phyloP scores from a whole-genome alignment of 2,888 invertebrate species.

The Notodonta dromedarius region DNA sequence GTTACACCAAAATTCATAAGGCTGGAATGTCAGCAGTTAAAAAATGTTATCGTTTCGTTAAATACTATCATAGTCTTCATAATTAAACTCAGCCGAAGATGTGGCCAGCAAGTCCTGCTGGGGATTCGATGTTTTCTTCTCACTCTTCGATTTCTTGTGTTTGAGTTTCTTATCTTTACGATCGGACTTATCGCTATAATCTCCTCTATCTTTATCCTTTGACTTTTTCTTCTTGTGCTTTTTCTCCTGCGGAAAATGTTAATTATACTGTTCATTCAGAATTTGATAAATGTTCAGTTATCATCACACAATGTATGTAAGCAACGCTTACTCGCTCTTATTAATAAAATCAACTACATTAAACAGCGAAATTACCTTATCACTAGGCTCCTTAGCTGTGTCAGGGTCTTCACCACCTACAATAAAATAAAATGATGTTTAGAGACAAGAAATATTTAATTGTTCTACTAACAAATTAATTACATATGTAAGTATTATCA shows the following conservation, averaged over 20 bases:
- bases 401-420: conserved; percentile 78
- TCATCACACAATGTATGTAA: too few species aligned
- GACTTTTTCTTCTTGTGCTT: conserved; percentile 83
- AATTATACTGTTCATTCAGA: neutral
- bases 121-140: conserved; percentile 72
- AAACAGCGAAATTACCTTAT: conserved; percentile 53
- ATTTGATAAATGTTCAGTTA: too few species aligned
- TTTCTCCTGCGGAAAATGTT: conserved; percentile 64
- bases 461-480: neutral
- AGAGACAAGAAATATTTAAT: neutral
- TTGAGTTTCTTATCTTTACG: conserved; percentile 84
- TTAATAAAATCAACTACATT: too few species aligned
- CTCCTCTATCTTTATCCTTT: conserved; percentile 79
- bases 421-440: conserved; percentile 12
- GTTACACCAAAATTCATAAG: neutral
- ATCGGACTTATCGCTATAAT: conserved; percentile 78
- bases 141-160: conserved; percentile 78
- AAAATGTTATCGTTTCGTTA: conserved; percentile 38
- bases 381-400: conserved; percentile 56
- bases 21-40: conserved; percentile 27
- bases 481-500: neutral
- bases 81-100: conserved; percentile 51
- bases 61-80: conserved; percentile 75
- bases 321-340: too few species aligned
- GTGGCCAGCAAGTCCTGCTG: conserved; percentile 77